A percentile compares a stretch with the other conserved stretches of the same genome.
Evolutionary conservation across 2,113 vertebrate species (phyloP).

Genomic region (Melanerpes aurifrons): DNA sequence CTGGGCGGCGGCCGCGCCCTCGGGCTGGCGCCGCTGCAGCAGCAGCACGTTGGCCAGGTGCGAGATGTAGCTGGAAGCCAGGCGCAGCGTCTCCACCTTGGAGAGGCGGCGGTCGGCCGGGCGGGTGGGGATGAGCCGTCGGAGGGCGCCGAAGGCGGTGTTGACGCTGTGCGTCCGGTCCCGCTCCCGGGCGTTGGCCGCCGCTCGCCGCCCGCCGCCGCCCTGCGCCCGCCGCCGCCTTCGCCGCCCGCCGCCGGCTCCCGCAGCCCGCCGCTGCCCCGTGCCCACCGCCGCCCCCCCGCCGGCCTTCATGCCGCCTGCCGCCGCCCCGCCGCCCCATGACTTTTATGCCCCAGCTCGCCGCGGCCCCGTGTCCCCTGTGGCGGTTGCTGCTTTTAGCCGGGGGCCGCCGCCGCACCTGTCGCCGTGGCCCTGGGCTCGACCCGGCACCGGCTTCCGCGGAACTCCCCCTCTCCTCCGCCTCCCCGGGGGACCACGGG

Average conservation of each 20-base stretch:
- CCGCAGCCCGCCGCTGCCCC: slow-evolving; percentile 75
- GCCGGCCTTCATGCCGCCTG: slow-evolving; percentile 51
- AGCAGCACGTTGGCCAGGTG: slow-evolving; percentile 85
- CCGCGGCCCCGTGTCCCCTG: slow-evolving; percentile 51
- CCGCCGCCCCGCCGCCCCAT: slow-evolving; percentile 51
- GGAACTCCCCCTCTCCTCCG: neutral
- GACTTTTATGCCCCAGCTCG: slow-evolving; percentile 72
- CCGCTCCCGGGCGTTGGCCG: slow-evolving; percentile 89
- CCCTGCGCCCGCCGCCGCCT: slow-evolving; percentile 32
- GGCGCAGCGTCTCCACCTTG: slow-evolving; percentile 90
- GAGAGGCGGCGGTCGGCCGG: slow-evolving; percentile 88
- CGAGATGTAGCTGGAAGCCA: slow-evolving; percentile 90
- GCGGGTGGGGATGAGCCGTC: slow-evolving; percentile 89
- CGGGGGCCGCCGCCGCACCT: slow-evolving; percentile 50
- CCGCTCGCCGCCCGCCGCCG: slow-evolving; percentile 82
- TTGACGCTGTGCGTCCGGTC: slow-evolving; percentile 91
- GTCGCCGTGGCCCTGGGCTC: neutral
- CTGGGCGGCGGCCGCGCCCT: slow-evolving; percentile 67
- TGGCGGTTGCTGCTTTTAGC: slow-evolving; percentile 75
- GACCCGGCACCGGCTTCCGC: neutral
- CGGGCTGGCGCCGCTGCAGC: slow-evolving; percentile 75
- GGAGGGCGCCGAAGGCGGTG: slow-evolving; percentile 86
- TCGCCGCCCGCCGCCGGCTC: slow-evolving; percentile 48
- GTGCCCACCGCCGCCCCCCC: slow-evolving; percentile 73
- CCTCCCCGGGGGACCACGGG: neutral